Evolutionary conservation across 2,888 invertebrate species (phyloP).

Genomic region (Phorcus lineatus): DNA sequence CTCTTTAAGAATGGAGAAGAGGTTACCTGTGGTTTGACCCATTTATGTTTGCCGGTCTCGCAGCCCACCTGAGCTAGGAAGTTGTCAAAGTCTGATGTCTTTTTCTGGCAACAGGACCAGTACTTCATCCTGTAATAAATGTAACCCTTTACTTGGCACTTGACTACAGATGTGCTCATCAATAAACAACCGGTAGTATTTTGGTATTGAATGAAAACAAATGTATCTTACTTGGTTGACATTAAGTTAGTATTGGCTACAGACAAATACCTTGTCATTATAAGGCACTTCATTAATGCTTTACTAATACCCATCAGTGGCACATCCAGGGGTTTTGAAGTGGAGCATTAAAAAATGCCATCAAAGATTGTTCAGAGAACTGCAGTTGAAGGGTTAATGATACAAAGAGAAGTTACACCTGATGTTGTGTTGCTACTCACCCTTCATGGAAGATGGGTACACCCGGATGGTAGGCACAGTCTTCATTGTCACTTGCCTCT

Average conservation of each 20-base stretch:
- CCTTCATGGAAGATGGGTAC: slow-evolving; percentile 96
- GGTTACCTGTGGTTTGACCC: slow-evolving; percentile 83
- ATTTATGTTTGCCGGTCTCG: slow-evolving; percentile 87
- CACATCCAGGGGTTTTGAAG: no score
- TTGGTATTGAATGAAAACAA: no score
- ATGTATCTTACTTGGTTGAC: no score
- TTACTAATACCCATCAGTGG: no score
- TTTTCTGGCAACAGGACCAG: slow-evolving; percentile 96
- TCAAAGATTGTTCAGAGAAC: no score
- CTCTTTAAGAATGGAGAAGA: no score
- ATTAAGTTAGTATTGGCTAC: no score
- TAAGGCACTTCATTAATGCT: no score
- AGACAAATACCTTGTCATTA: no score
- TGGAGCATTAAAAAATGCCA: no score
- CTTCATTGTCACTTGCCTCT: slow-evolving; percentile 76
- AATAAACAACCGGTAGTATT: not conserved
- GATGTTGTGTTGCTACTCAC: slow-evolving; percentile 52
- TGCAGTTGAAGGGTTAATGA: no score
- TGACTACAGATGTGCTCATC: slow-evolving; percentile 13
- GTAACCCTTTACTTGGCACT: no score
- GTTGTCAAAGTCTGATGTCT: slow-evolving; percentile 93
- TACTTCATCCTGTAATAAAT: slow-evolving; percentile 83
- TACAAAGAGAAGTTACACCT: not conserved
- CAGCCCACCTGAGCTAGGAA: slow-evolving; percentile 96
- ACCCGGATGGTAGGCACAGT: slow-evolving; percentile 90